Base-by-base conservation (phyloP, 2,888 invertebrate species). In the Sinhomidia bicolor region DNA sequence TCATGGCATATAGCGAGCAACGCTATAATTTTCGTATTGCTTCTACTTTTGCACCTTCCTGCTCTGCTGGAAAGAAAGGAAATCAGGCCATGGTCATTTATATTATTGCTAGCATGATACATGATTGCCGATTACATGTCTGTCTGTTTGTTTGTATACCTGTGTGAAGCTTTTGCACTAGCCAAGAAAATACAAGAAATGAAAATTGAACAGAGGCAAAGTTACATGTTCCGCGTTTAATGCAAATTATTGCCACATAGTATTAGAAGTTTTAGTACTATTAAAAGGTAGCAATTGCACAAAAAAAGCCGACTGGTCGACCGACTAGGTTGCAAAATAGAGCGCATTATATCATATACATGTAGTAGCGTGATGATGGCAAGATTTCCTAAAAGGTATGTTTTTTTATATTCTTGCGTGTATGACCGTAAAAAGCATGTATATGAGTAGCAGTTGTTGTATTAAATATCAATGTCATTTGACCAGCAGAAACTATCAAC, bases 1-100 rank as follows among this genome's bases (percentile, higher is more conserved):
- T 2, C 6, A 62, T 29, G 10, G 12, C 60, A 12, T 2, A 14
- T 14, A 2, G 2, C 7, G 10, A 6, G 4, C 26, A 62, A 62
- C 23, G 26, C 23, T 62, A 62, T 62, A 62, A 62, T 62, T 62
- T 62, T 12, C 60, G 26, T 62, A 12, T 29, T 14, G 57, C 60
- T 29, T 62, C 60, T 62, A 3, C 51, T 14, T 62, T 62, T 62
- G 26, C 60, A 14, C 29, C 29, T 62, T 62, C 60, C 60, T 62
- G 29, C 60, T 62, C 60, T 29, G 9, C 12, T 14, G 47, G 60
- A 29, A 62, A 9, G 26, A 26, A 62, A 62, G 23, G 26, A 62
- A 62, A 62, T 62, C 29, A 62, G 60, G 60, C 60, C 60, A 62
- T 1, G 60, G 26, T 62, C 60, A 12, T 29, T 4, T 5, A 41